Evolutionary conservation across 2,888 invertebrate species (phyloP).

Genomic region (Hololepta plana): DNA sequence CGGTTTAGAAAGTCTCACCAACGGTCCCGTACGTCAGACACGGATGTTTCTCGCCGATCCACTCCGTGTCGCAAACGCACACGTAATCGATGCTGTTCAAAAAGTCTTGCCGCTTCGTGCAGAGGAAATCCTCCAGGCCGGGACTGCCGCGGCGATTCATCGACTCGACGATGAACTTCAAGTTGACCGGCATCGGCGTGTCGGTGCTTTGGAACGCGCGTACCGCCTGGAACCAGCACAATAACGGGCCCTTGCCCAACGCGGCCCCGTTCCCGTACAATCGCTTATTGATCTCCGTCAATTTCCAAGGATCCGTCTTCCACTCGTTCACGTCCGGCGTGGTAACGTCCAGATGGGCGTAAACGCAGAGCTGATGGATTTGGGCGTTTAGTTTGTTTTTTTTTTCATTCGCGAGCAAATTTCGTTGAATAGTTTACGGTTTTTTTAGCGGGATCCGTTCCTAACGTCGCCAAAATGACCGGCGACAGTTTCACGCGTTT

Average conservation of each 20-base stretch:
- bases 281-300: slow-evolving; percentile 19
- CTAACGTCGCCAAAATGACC: slow-evolving; percentile 23
- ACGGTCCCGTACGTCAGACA: slow-evolving; percentile 28
- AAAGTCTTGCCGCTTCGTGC: slow-evolving; percentile 20
- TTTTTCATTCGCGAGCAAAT: not conserved
- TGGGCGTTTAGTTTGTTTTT: not conserved
- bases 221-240: slow-evolving; percentile 27
- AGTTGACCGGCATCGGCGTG: slow-evolving; percentile 25
- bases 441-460: slow-evolving; percentile 20
- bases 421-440: too few species aligned
- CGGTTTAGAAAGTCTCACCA: slow-evolving; percentile 15
- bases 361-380: slow-evolving; percentile 20
- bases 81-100: slow-evolving; percentile 23
- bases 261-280: slow-evolving; percentile 26
- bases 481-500: slow-evolving; percentile 22
- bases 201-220: slow-evolving; percentile 20
- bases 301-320: slow-evolving; percentile 25
- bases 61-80: slow-evolving; percentile 25
- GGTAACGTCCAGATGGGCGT: slow-evolving; percentile 27
- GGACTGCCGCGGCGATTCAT: slow-evolving; percentile 23
- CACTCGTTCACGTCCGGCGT: slow-evolving; percentile 20
- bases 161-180: slow-evolving; percentile 28
- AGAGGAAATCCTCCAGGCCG: slow-evolving; percentile 23
- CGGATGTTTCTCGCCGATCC: slow-evolving; percentile 27
- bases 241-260: slow-evolving; percentile 26